Conservation (phyloP, 2,888 invertebrate species). For the Cryptops parisi region DNA sequence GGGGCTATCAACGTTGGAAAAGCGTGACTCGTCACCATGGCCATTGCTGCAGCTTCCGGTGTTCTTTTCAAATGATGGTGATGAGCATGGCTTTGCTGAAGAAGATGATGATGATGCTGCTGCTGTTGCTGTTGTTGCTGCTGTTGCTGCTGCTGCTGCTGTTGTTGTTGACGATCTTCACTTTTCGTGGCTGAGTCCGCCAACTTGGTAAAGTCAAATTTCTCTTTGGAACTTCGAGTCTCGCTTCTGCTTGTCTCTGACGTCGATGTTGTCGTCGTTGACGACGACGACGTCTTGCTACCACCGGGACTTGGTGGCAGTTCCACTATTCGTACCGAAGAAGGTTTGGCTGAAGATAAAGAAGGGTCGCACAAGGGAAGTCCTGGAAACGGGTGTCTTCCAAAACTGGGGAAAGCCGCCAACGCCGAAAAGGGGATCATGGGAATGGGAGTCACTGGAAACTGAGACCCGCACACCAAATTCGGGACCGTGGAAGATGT, state of each 20-base stretch:
- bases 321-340: slow-evolving; percentile 8
- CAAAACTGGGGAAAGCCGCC: background rate
- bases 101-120: too few species aligned
- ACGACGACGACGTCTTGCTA: background rate
- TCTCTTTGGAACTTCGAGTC: slow-evolving; percentile 14
- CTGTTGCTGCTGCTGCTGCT: too few species aligned
- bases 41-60: slow-evolving; percentile 3
- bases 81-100: too few species aligned
- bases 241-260: background rate
- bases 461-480: slow-evolving; percentile 7
- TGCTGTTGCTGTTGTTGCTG: too few species aligned
- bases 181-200: slow-evolving; percentile 23
- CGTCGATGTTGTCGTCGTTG: background rate
- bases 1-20: slow-evolving; percentile 16
- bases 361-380: background rate
- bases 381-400: background rate
- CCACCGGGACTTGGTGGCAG: background rate
- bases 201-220: slow-evolving; percentile 23
- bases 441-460: slow-evolving; percentile 10
- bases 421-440: slow-evolving; percentile 8
- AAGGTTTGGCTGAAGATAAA: background rate
- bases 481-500: background rate
- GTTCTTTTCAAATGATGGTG: too few species aligned
- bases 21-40: slow-evolving; percentile 14
- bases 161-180: background rate